Evolutionary conservation across 1,140 invertebrate species (phyloP).

Genomic region (Atta cephalotes): DNA sequence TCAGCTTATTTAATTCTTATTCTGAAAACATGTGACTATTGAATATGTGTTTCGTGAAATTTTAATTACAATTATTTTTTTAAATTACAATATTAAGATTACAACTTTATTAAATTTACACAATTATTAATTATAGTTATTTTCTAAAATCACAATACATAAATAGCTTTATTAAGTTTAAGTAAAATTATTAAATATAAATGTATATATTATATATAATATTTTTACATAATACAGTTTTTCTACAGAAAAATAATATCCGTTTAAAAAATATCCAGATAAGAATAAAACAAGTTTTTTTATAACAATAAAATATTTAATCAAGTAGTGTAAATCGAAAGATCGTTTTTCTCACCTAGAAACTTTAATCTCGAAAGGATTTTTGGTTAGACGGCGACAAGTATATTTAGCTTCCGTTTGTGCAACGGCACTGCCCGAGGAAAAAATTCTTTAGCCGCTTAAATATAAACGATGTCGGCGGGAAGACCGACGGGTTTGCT

Average conservation of each 20-base stretch:
- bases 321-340: neutral
- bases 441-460: constrained; percentile 59
- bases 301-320: constrained; percentile 4
- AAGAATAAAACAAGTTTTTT: neutral
- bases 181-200: neutral
- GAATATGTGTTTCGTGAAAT: neutral
- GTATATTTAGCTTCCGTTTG: constrained; percentile 44
- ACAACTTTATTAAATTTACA: neutral
- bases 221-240: neutral
- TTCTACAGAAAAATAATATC: neutral
- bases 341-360: neutral
- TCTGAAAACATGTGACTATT: neutral
- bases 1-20: constrained; percentile 2
- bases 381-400: constrained; percentile 43
- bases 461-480: constrained; percentile 68
- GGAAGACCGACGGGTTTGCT: constrained; percentile 75
- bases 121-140: neutral
- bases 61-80: constrained; percentile 26
- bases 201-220: neutral
- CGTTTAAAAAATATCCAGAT: neutral
- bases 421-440: neutral
- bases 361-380: constrained; percentile 38
- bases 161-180: neutral
- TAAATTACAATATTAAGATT: neutral
- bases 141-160: too few species aligned